Conservation (phyloP, 1,140 invertebrate species). For the Maniola jurtina region DNA sequence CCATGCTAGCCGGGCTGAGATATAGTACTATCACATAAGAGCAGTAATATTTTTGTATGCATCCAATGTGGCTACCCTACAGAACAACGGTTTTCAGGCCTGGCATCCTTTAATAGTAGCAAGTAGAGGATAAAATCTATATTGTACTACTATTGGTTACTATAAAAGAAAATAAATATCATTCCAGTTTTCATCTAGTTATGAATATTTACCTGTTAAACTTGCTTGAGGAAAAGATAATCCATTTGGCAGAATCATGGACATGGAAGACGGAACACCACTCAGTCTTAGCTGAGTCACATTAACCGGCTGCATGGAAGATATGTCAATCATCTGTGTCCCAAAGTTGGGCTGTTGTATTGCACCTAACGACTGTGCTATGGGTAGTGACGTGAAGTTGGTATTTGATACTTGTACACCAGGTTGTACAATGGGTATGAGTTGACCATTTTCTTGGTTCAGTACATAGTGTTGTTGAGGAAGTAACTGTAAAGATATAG, state of each 20-base stretch:
- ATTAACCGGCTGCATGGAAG: constrained; percentile 70
- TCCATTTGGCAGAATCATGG: constrained; percentile 71
- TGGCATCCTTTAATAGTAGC: too few species aligned
- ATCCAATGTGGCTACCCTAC: too few species aligned
- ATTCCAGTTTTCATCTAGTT: neutral
- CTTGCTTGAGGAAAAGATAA: constrained; percentile 65
- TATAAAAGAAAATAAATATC: too few species aligned
- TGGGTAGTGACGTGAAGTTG: constrained; percentile 65
- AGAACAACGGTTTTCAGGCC: too few species aligned
- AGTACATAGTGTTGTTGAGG: constrained; percentile 71
- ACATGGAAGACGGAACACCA: constrained; percentile 75
- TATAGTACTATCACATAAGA: too few species aligned
- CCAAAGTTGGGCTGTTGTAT: constrained; percentile 69
- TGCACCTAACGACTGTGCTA: constrained; percentile 53
- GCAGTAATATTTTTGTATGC: too few species aligned
- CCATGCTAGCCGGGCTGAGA: too few species aligned
- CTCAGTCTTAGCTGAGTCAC: constrained; percentile 66
- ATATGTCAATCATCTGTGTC: constrained; percentile 68
- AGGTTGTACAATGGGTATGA: constrained; percentile 72
- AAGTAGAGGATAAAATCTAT: too few species aligned
- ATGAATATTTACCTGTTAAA: constrained; percentile 33
- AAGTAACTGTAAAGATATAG: constrained; percentile 44
- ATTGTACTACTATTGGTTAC: too few species aligned
- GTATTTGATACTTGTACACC: constrained; percentile 69
- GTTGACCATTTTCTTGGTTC: constrained; percentile 70